Evolutionary conservation across 2,113 vertebrate genomes (phyloP).

Genomic region (Perca schrenkii): DNA sequence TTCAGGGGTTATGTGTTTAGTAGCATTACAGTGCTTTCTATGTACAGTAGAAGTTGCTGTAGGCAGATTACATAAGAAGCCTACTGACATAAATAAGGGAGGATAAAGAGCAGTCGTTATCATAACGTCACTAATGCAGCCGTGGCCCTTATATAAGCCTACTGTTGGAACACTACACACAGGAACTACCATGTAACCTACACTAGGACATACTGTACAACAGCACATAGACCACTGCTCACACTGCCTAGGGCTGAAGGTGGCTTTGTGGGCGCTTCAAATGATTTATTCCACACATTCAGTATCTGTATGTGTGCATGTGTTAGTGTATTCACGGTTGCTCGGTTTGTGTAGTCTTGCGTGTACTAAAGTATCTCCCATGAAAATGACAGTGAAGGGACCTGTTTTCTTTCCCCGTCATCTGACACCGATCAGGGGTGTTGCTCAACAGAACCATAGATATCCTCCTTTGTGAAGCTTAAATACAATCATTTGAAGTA

Average conservation of each 20-base stretch:
- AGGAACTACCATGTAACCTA: slow-evolving; percentile 56
- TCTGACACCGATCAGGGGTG: slow-evolving; percentile 39
- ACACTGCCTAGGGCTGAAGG: slow-evolving; percentile 52
- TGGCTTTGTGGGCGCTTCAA: slow-evolving; percentile 59
- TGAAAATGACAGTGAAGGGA: slow-evolving; percentile 33
- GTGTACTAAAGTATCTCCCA: slow-evolving; percentile 4
- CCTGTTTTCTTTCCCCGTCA: slow-evolving; percentile 40
- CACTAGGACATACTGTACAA: slow-evolving; percentile 55
- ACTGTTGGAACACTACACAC: slow-evolving; percentile 55
- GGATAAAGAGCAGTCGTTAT: slow-evolving; percentile 65
- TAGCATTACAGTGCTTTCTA: slow-evolving; percentile 21
- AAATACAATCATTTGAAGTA: slow-evolving; percentile 38
- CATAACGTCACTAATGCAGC: slow-evolving; percentile 72
- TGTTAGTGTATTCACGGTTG: slow-evolving; percentile 25
- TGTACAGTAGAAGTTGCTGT: slow-evolving; percentile 49
- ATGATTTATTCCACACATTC: slow-evolving; percentile 50
- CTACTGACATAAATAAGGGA: slow-evolving; percentile 64
- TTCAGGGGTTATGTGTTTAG: slow-evolving; percentile 31
- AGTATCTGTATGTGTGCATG: slow-evolving; percentile 25
- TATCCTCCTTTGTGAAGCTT: slow-evolving; percentile 45
- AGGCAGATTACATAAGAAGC: slow-evolving; percentile 65
- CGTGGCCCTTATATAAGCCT: slow-evolving; percentile 70
- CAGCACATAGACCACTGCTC: slow-evolving; percentile 46
- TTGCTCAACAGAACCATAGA: slow-evolving; percentile 4
- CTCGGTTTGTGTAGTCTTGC: slow-evolving; percentile 29